phyloP scores from a whole-genome alignment of 2,888 invertebrate genomes.

The Isotomurus palustris region DNA sequence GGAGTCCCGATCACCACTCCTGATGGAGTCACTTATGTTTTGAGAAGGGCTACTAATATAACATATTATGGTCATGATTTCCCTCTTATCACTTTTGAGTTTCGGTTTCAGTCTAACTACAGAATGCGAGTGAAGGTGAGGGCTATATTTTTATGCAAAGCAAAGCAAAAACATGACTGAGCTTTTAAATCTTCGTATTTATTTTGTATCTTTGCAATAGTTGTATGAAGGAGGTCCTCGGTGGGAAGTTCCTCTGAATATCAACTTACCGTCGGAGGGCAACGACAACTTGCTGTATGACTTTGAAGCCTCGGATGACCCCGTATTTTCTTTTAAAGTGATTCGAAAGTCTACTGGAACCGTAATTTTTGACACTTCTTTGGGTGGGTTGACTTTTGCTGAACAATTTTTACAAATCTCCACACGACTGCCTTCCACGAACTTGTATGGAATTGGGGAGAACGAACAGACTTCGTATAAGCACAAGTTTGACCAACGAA shows the following conservation, averaged over 20 bases:
- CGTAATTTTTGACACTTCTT: slow-evolving; percentile 46
- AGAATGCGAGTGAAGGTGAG: slow-evolving; percentile 40
- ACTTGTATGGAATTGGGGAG: slow-evolving; percentile 53
- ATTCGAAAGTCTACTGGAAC: slow-evolving; percentile 30
- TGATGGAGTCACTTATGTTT: slow-evolving; percentile 21
- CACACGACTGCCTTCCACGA: slow-evolving; percentile 49
- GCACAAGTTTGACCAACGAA: slow-evolving; percentile 49
- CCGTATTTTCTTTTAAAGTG: slow-evolving; percentile 38
- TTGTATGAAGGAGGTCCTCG: slow-evolving; percentile 31
- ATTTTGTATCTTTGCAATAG: slow-evolving; percentile 12
- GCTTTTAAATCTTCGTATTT: too few relatives aligned
- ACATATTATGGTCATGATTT: slow-evolving; percentile 37
- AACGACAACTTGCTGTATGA: slow-evolving; percentile 18
- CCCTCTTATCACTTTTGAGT: slow-evolving; percentile 20
- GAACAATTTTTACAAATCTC: slow-evolving; percentile 53
- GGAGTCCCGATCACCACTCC: slow-evolving; percentile 20
- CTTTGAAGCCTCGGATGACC: slow-evolving; percentile 20
- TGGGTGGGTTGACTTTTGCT: slow-evolving; percentile 51
- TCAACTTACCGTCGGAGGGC: slow-evolving; percentile 28
- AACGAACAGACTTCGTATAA: slow-evolving; percentile 49
- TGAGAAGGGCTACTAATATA: slow-evolving; percentile 23
- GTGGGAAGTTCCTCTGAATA: slow-evolving; percentile 39
- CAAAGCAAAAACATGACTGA: too few relatives aligned
- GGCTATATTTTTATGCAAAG: too few relatives aligned
- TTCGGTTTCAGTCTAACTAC: slow-evolving; percentile 39